A percentile compares a stretch with the other conserved stretches of the same genome.
These are phyloP conservation scores for Microtus pennsylvanicus DNA, from an alignment of 2,113 vertebrate species.

Conservation along the genomic window DNA sequence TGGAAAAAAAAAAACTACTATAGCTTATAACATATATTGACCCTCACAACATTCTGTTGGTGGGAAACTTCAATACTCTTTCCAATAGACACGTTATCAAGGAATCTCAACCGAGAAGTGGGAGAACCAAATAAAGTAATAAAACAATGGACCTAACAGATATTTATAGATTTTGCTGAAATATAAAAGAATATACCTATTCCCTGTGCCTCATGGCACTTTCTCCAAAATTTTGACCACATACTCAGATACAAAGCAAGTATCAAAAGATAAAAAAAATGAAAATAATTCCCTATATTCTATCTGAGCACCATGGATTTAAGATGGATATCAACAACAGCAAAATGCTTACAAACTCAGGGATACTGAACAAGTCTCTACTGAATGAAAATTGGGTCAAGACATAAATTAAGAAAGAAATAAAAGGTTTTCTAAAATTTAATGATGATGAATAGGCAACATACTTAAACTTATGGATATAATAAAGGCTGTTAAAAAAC, in stretches of 20 bases:
- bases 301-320: background rate
- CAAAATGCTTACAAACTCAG: background rate
- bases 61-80: background rate
- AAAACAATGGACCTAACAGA: background rate
- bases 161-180: background rate
- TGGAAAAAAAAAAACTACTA: background rate
- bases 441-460: background rate
- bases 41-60: background rate
- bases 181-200: background rate
- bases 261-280: background rate
- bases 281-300: background rate
- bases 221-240: background rate
- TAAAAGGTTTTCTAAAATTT: background rate
- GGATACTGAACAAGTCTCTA: background rate
- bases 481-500: background rate
- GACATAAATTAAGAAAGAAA: background rate
- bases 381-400: background rate
- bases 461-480: background rate
- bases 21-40: background rate
- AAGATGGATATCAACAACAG: background rate
- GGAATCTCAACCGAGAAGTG: background rate
- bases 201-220: background rate
- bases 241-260: background rate
- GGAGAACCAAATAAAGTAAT: background rate
- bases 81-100: background rate